Evolutionary conservation across 2,797 vertebrate genomes (phyloP), one percentile per base, ranked within the genome.

Genomic region (Galaxias olidus): DNA sequence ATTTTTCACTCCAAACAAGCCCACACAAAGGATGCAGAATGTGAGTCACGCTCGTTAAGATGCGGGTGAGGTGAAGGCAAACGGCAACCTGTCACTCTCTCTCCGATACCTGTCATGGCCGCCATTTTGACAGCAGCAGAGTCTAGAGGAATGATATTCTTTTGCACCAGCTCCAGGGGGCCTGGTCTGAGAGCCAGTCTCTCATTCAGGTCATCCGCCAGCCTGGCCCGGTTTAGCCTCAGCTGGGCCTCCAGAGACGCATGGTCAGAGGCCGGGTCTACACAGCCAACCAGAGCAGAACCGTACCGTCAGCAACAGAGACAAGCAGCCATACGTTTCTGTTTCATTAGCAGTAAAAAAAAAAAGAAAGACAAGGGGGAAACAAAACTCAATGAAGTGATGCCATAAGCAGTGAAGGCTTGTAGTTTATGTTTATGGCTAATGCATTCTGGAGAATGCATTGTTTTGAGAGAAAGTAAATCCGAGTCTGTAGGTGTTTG

Each of bases 81-180:
- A 18, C 10, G 41, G 12, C 4, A 19, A 11, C 42, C 19, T 4
- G 17, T 19, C 49, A 1, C 46, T 59, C 71, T 68, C 71, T n/a
- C n/a, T n/a, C 42, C 18, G 49, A 71, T 95, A 95, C 95, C 95
- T 95, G 94, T 93, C 78, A 93, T 89, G 63, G 92, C 90, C 48
- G 91, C 91, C 64, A 93, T 92, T 83, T 94, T 94, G 89, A 95
- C 83, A 59, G 90, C 89, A 0, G 90, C 89, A 0, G 93, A 92
- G 84, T 96, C 92, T 9, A 95, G 88, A 0, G 95, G 93, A 79
- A 96, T 92, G 65, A 96, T 96, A 77, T 96, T 96, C 91, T 95
- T 97, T 86, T 95, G 92, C 78, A 97, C 92, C 89, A 96, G 90
- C 85, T 97, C 95, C 87, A 96, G 81, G 8, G 95, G 95, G 58